phyloP scores from a whole-genome alignment of 2,888 invertebrate genomes.

The Slavum lentiscoides region DNA sequence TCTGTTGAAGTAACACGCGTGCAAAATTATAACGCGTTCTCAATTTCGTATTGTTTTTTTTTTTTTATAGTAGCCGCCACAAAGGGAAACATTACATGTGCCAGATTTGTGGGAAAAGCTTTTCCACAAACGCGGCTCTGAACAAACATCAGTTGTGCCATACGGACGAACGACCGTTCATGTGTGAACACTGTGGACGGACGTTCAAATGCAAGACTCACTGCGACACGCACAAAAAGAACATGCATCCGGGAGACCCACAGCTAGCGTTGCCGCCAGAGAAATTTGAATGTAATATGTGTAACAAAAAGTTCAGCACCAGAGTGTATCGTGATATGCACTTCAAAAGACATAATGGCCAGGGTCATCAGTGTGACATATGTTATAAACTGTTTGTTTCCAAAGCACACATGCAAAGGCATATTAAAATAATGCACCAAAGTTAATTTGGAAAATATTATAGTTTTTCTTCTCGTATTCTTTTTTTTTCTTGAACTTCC shows the following conservation, averaged over 20 bases:
- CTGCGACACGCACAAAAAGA: conserved; percentile 43
- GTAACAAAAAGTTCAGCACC: conserved; percentile 40
- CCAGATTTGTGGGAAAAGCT: conserved; percentile 48
- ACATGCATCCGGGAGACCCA: conserved; percentile 30
- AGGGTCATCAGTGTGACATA: conserved; percentile 39
- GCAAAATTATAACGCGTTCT: background rate
- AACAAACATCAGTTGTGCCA: conserved; percentile 47
- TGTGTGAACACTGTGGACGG: conserved; percentile 49
- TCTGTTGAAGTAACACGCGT: background rate
- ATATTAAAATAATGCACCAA: conserved; percentile 43
- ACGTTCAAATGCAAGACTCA: conserved; percentile 47
- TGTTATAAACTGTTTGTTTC: conserved; percentile 47
- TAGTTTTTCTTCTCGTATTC: no score
- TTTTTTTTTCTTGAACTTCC: no score
- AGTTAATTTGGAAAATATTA: background rate
- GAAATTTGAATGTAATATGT: conserved; percentile 41
- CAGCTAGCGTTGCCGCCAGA: background rate
- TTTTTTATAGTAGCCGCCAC: conserved; percentile 37
- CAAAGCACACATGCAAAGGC: conserved; percentile 46
- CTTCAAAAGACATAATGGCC: conserved; percentile 42
- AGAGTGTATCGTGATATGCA: conserved; percentile 48
- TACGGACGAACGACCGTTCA: conserved; percentile 45
- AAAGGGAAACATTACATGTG: conserved; percentile 48
- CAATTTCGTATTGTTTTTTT: background rate
- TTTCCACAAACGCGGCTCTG: conserved; percentile 40